phyloP scores from a whole-genome alignment of 2,113 vertebrate genomes.

The Eira barbara region DNA sequence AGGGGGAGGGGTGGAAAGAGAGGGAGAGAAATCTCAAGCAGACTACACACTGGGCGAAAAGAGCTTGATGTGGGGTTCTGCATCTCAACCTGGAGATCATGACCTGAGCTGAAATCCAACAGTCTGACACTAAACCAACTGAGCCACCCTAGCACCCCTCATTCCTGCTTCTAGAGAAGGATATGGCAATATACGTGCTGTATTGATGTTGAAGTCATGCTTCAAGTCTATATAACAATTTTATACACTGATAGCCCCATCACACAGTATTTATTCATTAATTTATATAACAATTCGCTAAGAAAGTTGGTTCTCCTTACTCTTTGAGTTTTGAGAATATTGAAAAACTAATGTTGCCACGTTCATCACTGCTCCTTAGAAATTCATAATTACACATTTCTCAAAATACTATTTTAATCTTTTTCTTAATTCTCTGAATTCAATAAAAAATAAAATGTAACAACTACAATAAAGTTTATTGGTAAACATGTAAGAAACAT shows the following conservation, averaged over 20 bases:
- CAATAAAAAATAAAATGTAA: slow-evolving; percentile 16
- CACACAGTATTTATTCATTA: neutral
- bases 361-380: neutral
- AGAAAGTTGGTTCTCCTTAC: neutral
- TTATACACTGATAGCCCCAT: neutral
- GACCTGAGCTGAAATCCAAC: neutral
- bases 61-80: neutral
- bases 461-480: neutral
- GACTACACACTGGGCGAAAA: neutral
- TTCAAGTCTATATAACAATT: neutral
- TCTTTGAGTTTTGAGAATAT: neutral
- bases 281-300: neutral
- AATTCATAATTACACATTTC: neutral
- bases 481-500: neutral
- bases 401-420: neutral
- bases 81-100: neutral
- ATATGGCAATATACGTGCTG: neutral
- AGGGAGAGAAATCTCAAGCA: neutral
- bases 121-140: neutral
- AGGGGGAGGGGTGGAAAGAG: neutral
- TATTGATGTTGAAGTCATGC: neutral
- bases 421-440: neutral
- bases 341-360: neutral
- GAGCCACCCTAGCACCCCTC: neutral
- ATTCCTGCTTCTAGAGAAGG: neutral